Evolutionary conservation across 2,888 invertebrate species (phyloP), one percentile per base, ranked within the genome.

Genomic region (Orthonevra nobilis): DNA sequence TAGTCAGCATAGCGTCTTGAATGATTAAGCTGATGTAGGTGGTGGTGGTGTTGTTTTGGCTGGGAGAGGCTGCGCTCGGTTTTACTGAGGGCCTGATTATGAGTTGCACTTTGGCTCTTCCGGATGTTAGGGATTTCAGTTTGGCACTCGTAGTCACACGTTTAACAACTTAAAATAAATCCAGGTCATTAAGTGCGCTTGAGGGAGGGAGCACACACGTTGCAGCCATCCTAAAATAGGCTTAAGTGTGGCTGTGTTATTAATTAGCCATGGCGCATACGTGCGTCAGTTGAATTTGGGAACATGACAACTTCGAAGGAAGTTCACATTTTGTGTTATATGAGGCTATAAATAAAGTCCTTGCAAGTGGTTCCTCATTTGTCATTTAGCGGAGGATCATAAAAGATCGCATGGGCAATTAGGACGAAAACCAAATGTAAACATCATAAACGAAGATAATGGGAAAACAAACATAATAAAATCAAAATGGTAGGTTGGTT

Each of bases 81-180:
- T 26, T 10, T 52, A 10, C 20, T 17, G 7, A 20, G 56, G 32
- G 77, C 50, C 58, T 64, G 64, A 46, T 32, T 79, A 52, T 46
- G 54, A 38, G 48, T 30, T 79, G 79, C 79, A 68, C 73, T 66
- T 79, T 73, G 60, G 66, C 61, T 73, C 50, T 56, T 54, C 73
- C 79, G 79, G 79, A 73, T 79, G 73, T 68, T 38, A 2, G 60
- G 61, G 66, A 79, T 72, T 48, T 66, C 12, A 44, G 52, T 66
- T 79, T 79, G 61, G 73, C 66, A 42, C 66, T 73, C 48, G 34
- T 15, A 68, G 66, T 73, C 79, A 56, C 79, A 79, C 79, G 79
- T 79, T 79, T 32, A 61, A 73, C 64, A 73, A 79, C 66, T 73
- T 73, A 73, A 79, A 79, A 79, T 79, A 79, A 79, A 79, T 79